phyloP scores from a whole-genome alignment of 2,113 vertebrate genomes.

The Equus przewalskii region DNA sequence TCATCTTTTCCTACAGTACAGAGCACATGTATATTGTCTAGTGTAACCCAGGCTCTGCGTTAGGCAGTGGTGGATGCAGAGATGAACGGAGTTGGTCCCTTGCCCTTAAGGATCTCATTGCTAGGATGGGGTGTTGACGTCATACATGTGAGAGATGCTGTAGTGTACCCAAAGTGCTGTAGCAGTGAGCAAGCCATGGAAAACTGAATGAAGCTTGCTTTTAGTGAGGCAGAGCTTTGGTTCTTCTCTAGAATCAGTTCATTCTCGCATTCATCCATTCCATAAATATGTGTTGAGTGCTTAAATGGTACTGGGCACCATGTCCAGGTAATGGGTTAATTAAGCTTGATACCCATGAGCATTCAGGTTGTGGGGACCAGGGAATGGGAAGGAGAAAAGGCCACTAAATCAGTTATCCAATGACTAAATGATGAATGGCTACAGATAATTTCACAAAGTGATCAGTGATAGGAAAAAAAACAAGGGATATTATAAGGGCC shows the following conservation, averaged over 20 bases:
- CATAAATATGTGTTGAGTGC: accelerated
- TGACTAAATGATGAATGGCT: neutral
- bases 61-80: neutral
- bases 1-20: neutral
- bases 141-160: neutral
- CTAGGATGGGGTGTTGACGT: neutral
- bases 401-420: neutral
- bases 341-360: neutral
- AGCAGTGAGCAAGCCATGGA: neutral
- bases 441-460: neutral
- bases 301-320: neutral
- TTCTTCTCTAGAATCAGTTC: neutral
- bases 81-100: neutral
- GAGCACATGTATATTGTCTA: neutral
- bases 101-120: neutral
- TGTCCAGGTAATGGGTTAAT: neutral
- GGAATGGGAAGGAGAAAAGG: neutral
- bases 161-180: neutral
- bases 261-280: neutral
- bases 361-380: neutral
- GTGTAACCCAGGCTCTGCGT: neutral
- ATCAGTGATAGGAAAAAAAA: neutral
- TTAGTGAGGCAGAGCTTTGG: neutral
- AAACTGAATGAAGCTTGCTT: neutral
- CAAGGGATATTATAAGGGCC: neutral